These are phyloP conservation scores for Ascidia mentula DNA, from an alignment of 23 tunicate genomes.

Conservation along the genomic window DNA sequence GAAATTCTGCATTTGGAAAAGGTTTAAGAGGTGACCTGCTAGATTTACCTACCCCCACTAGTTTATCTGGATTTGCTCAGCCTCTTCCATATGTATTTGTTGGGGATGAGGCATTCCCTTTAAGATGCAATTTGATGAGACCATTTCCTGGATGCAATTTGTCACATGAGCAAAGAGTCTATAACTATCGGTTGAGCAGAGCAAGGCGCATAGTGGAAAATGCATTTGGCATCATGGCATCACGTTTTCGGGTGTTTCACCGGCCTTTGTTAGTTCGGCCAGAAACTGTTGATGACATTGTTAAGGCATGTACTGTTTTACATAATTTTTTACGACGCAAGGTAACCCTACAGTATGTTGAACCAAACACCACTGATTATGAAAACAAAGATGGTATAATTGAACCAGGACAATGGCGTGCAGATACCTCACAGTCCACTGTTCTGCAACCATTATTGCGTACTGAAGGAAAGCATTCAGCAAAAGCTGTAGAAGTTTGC, in stretches of 20 bases:
- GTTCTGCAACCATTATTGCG: not conserved
- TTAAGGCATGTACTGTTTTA: conserved; percentile 14
- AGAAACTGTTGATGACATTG: not conserved
- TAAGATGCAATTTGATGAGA: conserved; percentile 18
- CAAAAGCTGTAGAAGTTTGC: not conserved
- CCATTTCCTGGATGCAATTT: conserved; percentile 12
- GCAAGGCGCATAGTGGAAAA: conserved; percentile 32
- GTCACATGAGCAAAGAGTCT: not conserved
- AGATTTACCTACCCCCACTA: not conserved
- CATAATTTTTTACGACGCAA: conserved; percentile 18
- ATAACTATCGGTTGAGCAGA: conserved; percentile 22
- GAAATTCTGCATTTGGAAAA: not conserved
- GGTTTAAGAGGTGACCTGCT: not conserved
- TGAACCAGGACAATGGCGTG: not conserved
- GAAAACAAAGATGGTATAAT: no score
- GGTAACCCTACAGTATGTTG: no score
- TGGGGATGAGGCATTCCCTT: conserved; percentile 30
- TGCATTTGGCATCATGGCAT: conserved; percentile 30
- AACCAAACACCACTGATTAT: not conserved
- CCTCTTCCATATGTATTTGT: conserved; percentile 20
- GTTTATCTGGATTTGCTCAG: not conserved
- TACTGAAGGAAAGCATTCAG: not conserved
- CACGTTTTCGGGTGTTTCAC: conserved; percentile 20
- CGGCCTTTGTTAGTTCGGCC: conserved; percentile 13
- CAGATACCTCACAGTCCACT: not conserved